Base-by-base conservation (phyloP, 2,113 vertebrate species). In the Mugil cephalus region DNA sequence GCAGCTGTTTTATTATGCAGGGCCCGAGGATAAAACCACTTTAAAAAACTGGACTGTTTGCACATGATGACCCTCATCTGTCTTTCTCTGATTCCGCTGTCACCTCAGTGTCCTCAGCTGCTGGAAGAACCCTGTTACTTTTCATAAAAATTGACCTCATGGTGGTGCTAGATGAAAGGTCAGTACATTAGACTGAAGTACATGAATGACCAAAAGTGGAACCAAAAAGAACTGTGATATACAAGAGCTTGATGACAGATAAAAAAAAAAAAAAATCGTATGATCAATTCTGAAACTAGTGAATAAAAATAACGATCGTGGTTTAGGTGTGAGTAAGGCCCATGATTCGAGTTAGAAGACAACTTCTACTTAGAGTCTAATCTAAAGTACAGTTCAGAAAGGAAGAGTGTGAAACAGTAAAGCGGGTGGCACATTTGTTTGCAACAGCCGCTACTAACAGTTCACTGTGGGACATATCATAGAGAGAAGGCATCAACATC, bases 61-160 rank as follows among this genome's bases (percentile, higher is more conserved):
- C 54, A 18, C 18, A 47, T 13, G 17, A 42, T 45, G 50, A 5
- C 67, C 30, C 52, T 73, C 76, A 79, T 86, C 69, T 59, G 70
- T 83, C 67, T 67, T 79, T 14, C 46, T 24, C 52, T 67, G 69
- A 67, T 51, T 68, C 65, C 34, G 39, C 43, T 64, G 73, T 74
- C 71, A 76, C 51, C 51, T 59, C 55, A 11, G 7, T 48, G 71
- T 61, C 58, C n/a, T 40, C 59, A 80, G 15, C 53, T 64, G 34
- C 61, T 58, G 34, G 1, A 54, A 3, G 17, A 36, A 53, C 42
- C n/a, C n/a, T n/a, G n/a, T n/a, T n/a, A n/a, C n/a, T n/a, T n/a
- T n/a, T n/a, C 24, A 30, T 3, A 30, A 30, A 30, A 30, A 30
- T 30, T 30, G 24, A 43, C 42, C 42, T 14, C 42, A 43, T 15